Base-by-base conservation (phyloP, 2,888 invertebrate genomes). In the Lasioglossum zephyrum region DNA sequence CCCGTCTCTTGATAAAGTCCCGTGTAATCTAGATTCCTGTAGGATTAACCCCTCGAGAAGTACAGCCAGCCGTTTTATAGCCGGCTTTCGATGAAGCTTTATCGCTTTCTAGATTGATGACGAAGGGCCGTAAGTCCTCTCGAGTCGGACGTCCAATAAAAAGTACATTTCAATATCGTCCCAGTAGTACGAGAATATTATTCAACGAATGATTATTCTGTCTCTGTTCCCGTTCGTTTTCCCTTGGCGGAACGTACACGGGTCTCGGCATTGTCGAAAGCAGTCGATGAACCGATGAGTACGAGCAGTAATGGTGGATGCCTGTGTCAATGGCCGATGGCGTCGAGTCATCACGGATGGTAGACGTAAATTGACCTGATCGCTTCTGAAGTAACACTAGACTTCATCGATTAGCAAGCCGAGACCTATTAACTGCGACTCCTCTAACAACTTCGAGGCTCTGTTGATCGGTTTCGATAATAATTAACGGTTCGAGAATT, bases 1-100 rank as follows among this genome's bases (percentile, higher is more conserved):
- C 69, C 79, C 79, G 79, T 53, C 70, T 73, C 81, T 75, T 70
- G 79, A 81, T 66, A 77, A 79, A 84, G 84, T 77, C 18, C 53
- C 72, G 60, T 53, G 72, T 78, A 81, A 86, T 79, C 73, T 81
- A 60, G 73, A 53, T 80, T 41, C 85, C 70, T 44, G 41, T 63
- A 73, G 79, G 72, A 73, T 72, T 72, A 84, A 73, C 53, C 60
- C 66, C 18, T 16, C 36, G 66, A 66, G 53, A 53, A 66, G 66
- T 66, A 66, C 36, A 31, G 66, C 31, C 72, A 26, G 72, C n/a
- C 72, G 44, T 72, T 72, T 66, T 44, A 72, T n/a, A 26, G 44
- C 16, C 72, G 26, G 72, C n/a, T 26, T 41, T 77, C 79, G 39
- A 79, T 74, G n/a, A 77, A 85, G 26, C 79, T 60, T 18, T 60